These are phyloP conservation scores for Chaenogobius annularis DNA, from an alignment of 2,113 vertebrate species.

Conservation along the genomic window DNA sequence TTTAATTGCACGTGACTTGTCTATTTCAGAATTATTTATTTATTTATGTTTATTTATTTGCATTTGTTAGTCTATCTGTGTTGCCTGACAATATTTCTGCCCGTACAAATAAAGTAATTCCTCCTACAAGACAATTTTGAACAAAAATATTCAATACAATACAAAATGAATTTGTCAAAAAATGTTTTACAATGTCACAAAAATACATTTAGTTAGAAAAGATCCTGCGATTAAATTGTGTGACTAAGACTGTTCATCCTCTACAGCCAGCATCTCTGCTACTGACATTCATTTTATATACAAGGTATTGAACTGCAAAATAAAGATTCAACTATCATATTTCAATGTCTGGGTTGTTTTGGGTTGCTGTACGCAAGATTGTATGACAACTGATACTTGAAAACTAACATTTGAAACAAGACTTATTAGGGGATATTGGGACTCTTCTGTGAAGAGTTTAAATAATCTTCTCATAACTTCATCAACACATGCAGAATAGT, in stretches of 20 bases:
- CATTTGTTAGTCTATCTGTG: constrained; percentile 27
- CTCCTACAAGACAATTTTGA: constrained; percentile 8
- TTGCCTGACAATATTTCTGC: constrained; percentile 36
- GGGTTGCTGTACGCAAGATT: background rate
- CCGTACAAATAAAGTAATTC: background rate
- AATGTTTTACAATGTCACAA: background rate
- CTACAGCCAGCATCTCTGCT: constrained; percentile 22
- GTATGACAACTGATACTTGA: background rate
- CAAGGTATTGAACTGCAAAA: constrained; percentile 55
- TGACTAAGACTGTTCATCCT: constrained; percentile 41
- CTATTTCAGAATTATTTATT: constrained; percentile 9
- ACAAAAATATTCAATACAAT: constrained; percentile 1
- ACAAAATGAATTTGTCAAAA: constrained; percentile 15
- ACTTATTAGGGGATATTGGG: too few relatives aligned
- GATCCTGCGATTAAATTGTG: constrained; percentile 7
- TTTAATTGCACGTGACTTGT: constrained; percentile 40
- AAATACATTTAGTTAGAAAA: constrained; percentile 38
- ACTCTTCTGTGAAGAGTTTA: too few relatives aligned
- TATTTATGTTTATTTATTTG: constrained; percentile 34
- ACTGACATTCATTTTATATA: constrained; percentile 20
- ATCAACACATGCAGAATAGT: too few relatives aligned
- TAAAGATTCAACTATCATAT: constrained; percentile 39
- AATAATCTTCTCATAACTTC: too few relatives aligned
- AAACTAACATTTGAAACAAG: background rate
- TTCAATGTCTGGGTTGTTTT: constrained; percentile 14